Percentiles rank a stretch among this genome's conserved stretches.
Conservation (phyloP, 2,888 invertebrate genomes). For the Drosophila stalkeri region DNA sequence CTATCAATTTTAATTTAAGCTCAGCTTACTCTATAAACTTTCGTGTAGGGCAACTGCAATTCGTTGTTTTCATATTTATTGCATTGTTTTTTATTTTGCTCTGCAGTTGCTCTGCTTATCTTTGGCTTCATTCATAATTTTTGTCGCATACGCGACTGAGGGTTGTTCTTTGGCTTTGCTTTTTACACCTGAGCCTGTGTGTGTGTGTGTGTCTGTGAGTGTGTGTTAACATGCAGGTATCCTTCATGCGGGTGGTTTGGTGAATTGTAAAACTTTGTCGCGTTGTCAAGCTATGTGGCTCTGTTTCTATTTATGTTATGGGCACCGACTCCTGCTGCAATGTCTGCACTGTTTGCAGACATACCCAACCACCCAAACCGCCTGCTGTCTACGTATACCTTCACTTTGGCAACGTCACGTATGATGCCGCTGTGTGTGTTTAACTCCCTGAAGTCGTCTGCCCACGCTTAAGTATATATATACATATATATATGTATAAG, state of each 20-base stretch:
- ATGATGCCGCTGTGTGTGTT: slow-evolving; percentile 2
- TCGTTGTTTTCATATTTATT: slow-evolving; percentile 26
- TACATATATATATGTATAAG: too few relatives aligned
- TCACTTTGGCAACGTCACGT: slow-evolving; percentile 52
- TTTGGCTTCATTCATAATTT: slow-evolving; percentile 78
- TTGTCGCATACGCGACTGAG: slow-evolving; percentile 55
- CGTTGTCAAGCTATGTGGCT: slow-evolving; percentile 70
- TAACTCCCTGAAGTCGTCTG: slow-evolving; percentile 49
- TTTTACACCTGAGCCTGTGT: slow-evolving; percentile 42
- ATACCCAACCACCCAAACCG: neutral
- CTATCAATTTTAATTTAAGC: neutral
- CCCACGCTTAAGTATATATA: slow-evolving; percentile 36
- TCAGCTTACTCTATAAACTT: neutral
- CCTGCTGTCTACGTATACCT: neutral
- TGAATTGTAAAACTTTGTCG: slow-evolving; percentile 60
- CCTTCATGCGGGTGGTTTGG: slow-evolving; percentile 51
- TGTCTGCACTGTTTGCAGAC: slow-evolving; percentile 60
- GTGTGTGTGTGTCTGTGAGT: slow-evolving; percentile 17
- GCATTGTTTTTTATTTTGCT: slow-evolving; percentile 24
- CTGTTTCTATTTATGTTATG: slow-evolving; percentile 68
- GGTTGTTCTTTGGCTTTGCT: slow-evolving; percentile 49
- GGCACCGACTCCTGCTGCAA: slow-evolving; percentile 38
- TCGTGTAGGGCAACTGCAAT: slow-evolving; percentile 17
- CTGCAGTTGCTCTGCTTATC: slow-evolving; percentile 54
- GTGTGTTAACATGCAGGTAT: slow-evolving; percentile 41